These are phyloP conservation scores for Stenurella melanura DNA, from an alignment of 2,888 invertebrate species.

Conservation along the genomic window DNA sequence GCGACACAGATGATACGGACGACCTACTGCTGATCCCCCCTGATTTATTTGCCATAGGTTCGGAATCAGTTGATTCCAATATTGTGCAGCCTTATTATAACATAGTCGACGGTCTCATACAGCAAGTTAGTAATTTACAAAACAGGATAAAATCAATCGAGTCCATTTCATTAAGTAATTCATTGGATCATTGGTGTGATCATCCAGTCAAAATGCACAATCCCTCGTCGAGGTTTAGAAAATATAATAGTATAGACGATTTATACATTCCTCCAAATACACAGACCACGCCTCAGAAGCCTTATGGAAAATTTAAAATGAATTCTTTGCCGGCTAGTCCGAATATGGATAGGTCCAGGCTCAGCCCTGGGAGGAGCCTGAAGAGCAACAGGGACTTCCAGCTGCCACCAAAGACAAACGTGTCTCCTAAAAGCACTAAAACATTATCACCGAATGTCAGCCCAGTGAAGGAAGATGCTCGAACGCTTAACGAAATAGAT, in stretches of 20 bases:
- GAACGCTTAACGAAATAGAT: conserved; percentile 66
- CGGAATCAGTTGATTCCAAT: conserved; percentile 67
- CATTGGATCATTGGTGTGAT: conserved; percentile 57
- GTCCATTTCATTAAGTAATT: conserved; percentile 64
- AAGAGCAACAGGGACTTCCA: conserved; percentile 35
- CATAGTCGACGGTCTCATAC: conserved; percentile 79
- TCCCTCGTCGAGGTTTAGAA: conserved; percentile 55
- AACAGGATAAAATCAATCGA: conserved; percentile 74
- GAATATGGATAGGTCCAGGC: conserved; percentile 56
- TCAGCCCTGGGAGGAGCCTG: conserved; percentile 49
- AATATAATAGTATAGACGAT: conserved; percentile 65
- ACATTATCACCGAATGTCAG: not conserved
- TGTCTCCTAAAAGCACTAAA: conserved; percentile 43
- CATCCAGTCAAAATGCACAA: conserved; percentile 47
- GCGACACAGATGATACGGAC: conserved; percentile 89
- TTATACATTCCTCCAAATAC: conserved; percentile 62
- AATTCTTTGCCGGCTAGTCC: conserved; percentile 68
- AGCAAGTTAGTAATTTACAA: conserved; percentile 78
- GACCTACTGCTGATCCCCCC: conserved; percentile 87
- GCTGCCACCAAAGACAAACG: conserved; percentile 37
- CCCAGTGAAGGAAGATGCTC: conserved; percentile 47
- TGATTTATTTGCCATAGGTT: conserved; percentile 80
- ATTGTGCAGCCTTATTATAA: conserved; percentile 75
- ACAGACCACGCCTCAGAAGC: conserved; percentile 71
- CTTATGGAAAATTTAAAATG: conserved; percentile 63